Conservation (phyloP, 2,797 vertebrate species). For the Halcyon badia region DNA sequence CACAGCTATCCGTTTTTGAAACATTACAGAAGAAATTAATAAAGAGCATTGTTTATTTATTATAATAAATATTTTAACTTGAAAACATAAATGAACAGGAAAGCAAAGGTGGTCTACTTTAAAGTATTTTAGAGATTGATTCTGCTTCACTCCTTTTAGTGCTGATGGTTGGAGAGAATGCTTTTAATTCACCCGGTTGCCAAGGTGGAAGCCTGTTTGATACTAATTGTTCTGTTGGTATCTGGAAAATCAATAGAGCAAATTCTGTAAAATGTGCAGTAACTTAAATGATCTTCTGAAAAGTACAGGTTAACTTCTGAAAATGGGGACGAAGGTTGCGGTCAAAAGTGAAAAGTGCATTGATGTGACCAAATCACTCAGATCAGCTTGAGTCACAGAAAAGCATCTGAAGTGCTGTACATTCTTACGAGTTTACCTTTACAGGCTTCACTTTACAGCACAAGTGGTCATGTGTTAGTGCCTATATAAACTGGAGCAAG, state of each 20-base stretch:
- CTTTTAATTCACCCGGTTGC: not conserved
- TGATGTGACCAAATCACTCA: fast-evolving
- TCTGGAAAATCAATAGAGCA: not conserved
- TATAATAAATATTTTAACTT: not conserved
- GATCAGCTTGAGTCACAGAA: not conserved
- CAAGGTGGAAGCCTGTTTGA: not conserved
- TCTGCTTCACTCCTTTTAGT: not conserved
- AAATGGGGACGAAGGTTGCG: not conserved
- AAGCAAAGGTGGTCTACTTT: not conserved
- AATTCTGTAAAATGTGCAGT: not conserved
- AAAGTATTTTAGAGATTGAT: not conserved
- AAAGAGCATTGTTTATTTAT: not conserved
- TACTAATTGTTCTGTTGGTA: not conserved
- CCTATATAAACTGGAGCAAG: not conserved
- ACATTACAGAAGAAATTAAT: not conserved
- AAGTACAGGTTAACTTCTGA: not conserved
- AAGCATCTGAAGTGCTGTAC: not conserved
- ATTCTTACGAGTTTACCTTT: not conserved
- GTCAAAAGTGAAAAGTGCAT: not conserved
- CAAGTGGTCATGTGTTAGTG: not conserved
- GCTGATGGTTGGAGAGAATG: not conserved
- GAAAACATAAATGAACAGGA: not conserved
- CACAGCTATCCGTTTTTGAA: not conserved
- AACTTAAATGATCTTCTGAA: not conserved
- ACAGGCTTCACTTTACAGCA: not conserved